phyloP scores from a whole-genome alignment of 2,888 invertebrate genomes.

The Tryphoninae sp. region DNA sequence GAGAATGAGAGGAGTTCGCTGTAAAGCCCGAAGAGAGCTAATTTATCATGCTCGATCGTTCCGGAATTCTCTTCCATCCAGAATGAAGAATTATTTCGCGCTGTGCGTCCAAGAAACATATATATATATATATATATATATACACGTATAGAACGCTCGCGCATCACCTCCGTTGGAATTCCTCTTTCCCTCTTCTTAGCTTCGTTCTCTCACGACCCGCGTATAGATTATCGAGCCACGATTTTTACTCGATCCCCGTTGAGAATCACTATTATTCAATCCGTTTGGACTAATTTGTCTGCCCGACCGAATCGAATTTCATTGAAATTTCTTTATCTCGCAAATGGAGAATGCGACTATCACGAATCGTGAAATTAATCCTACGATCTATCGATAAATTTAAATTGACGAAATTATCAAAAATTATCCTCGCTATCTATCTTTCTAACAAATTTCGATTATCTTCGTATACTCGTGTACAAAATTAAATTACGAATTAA shows the following conservation, averaged over 20 bases:
- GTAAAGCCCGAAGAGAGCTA: conserved; percentile 49
- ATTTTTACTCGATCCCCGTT: conserved; percentile 41
- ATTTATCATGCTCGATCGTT: conserved; percentile 65
- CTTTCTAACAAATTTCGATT: too few relatives aligned
- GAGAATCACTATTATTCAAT: not conserved
- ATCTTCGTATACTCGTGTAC: too few relatives aligned
- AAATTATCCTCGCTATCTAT: not conserved
- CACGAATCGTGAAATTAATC: not conserved
- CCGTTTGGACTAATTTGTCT: conserved; percentile 56
- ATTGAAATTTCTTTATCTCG: conserved; percentile 53
- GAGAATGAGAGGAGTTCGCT: conserved; percentile 33
- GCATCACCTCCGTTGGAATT: conserved; percentile 16
- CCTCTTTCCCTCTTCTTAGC: conserved; percentile 24
- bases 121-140: conserved; percentile 8
- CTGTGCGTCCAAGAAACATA: conserved; percentile 36
- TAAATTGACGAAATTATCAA: not conserved
- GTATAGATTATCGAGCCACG: conserved; percentile 43
- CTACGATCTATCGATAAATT: conserved; percentile 13
- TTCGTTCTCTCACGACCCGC: not conserved
- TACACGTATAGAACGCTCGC: not conserved
- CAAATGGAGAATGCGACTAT: not conserved
- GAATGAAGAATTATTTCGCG: conserved; percentile 64
- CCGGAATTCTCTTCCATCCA: conserved; percentile 62
- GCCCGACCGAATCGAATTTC: conserved; percentile 20
- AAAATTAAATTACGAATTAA: too few relatives aligned